phyloP scores from a whole-genome alignment of 2,113 vertebrate species.

The Eretmochelys imbricata region DNA sequence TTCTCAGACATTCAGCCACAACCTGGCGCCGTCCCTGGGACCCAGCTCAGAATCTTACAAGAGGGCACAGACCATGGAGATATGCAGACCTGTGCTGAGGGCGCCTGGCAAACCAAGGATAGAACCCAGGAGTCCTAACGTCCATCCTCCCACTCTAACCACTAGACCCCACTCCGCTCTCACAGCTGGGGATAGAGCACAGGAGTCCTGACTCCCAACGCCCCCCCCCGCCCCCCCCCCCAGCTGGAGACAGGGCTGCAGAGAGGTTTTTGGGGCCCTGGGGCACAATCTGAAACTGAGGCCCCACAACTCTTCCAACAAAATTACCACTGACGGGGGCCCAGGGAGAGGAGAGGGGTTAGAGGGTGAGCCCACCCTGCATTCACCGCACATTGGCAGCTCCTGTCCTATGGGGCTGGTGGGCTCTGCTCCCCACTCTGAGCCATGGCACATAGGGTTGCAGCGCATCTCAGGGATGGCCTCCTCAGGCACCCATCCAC shows the following conservation, averaged over 20 bases:
- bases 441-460: background rate
- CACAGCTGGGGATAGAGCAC: background rate
- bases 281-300: background rate
- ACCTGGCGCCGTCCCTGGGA: background rate
- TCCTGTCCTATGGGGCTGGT: background rate
- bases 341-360: background rate
- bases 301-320: background rate
- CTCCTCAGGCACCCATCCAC: background rate
- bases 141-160: background rate
- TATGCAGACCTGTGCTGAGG: background rate
- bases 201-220: background rate
- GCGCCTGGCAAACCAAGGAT: background rate
- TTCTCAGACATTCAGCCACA: background rate
- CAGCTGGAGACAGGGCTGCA: background rate
- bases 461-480: background rate
- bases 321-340: background rate
- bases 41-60: background rate
- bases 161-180: no score
- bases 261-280: background rate
- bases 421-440: background rate
- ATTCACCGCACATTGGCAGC: background rate
- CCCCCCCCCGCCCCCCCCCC: background rate
- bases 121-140: background rate
- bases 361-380: background rate
- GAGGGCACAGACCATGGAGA: background rate